Conservation (phyloP, 2,888 invertebrate genomes). For the Spilarctia lutea region DNA sequence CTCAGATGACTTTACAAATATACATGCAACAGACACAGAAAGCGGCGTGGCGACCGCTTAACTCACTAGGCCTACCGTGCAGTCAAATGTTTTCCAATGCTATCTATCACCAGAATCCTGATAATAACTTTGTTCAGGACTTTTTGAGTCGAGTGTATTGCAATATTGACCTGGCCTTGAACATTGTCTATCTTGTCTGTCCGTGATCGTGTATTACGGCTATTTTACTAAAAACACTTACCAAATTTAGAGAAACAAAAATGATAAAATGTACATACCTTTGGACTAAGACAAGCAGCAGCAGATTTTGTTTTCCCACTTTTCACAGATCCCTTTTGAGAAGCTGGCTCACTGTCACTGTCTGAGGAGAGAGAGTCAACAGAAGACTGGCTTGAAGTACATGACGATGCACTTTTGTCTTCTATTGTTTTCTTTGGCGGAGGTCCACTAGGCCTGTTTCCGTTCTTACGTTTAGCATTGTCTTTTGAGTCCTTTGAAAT, state of each 20-base stretch:
- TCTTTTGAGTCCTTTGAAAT: conserved; percentile 21
- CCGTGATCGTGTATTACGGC: no score
- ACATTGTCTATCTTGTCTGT: no score
- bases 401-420: conserved; percentile 78
- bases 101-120: no score
- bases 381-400: conserved; percentile 81
- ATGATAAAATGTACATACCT: conserved; percentile 61
- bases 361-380: conserved; percentile 80
- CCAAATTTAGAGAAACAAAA: background rate
- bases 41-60: no score
- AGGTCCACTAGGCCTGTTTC: conserved; percentile 72
- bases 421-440: conserved; percentile 78
- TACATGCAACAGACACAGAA: no score
- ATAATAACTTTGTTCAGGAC: no score
- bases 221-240: background rate
- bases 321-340: conserved; percentile 71
- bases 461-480: conserved; percentile 72
- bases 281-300: conserved; percentile 48
- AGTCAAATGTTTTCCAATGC: no score
- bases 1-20: no score
- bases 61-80: no score
- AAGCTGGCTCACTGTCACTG: conserved; percentile 74
- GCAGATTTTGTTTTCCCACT: conserved; percentile 75
- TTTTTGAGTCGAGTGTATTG: no score
- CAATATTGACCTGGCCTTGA: no score